Conservation (phyloP, 2,888 invertebrate genomes). For the Hyles lineata region DNA sequence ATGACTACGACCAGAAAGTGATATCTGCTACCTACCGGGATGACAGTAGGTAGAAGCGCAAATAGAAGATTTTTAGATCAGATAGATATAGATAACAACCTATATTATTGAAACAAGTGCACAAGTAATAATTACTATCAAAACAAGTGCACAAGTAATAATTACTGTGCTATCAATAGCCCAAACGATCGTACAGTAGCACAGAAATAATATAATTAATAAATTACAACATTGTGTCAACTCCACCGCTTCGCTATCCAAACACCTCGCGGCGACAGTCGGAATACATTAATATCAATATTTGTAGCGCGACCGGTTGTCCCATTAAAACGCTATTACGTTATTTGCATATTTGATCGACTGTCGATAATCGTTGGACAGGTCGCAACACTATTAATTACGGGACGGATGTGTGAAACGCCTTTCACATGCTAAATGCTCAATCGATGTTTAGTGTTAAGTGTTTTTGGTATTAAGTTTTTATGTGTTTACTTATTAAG, state of each 20-base stretch:
- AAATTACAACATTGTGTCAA: conserved; percentile 35
- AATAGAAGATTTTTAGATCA: too few species aligned
- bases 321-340: conserved; percentile 78
- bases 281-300: conserved; percentile 64
- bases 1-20: too few species aligned
- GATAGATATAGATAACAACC: too few species aligned
- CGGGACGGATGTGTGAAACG: conserved; percentile 18
- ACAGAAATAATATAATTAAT: too few species aligned
- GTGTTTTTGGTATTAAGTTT: background rate
- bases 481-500: background rate
- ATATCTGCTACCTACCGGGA: too few species aligned
- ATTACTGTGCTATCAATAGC: too few species aligned
- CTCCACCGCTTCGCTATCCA: conserved; percentile 40
- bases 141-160: too few species aligned
- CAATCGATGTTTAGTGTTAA: conserved; percentile 8
- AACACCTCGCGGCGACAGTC: conserved; percentile 57
- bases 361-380: conserved; percentile 66
- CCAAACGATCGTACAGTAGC: too few species aligned
- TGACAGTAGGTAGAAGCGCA: too few species aligned
- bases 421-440: conserved; percentile 26
- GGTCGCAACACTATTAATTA: conserved; percentile 62
- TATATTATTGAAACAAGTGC: too few species aligned
- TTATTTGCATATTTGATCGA: conserved; percentile 78
- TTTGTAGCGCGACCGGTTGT: conserved; percentile 65
- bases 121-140: too few species aligned